Percentiles rank a stretch among this genome's conserved stretches.
These are phyloP conservation scores for Tamandua tetradactyla DNA, from an alignment of 2,797 vertebrate species.

Conservation along the genomic window DNA sequence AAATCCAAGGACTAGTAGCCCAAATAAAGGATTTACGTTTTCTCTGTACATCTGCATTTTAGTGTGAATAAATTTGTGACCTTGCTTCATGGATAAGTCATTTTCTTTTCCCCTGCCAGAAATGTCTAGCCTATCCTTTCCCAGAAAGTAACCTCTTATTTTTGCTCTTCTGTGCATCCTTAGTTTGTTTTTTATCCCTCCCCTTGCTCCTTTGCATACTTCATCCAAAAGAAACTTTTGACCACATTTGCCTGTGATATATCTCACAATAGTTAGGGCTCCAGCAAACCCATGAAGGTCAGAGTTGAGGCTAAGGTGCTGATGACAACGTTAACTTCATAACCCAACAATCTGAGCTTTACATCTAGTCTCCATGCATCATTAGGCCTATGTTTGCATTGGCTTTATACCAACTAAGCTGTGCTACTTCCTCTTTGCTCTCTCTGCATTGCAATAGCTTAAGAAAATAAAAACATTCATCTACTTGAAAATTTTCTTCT, in stretches of 20 bases:
- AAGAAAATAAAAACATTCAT: not conserved
- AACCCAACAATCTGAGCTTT: not conserved
- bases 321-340: not conserved
- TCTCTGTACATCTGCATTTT: not conserved
- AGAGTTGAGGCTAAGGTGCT: not conserved
- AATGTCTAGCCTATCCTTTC: not conserved
- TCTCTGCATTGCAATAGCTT: not conserved
- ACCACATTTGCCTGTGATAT: not conserved
- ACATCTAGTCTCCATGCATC: not conserved
- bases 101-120: not conserved
- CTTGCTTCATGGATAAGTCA: not conserved
- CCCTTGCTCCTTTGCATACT: not conserved
- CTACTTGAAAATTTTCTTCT: not conserved
- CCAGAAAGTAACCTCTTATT: not conserved
- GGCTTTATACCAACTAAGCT: not conserved
- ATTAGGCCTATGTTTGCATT: not conserved
- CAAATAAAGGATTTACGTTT: not conserved
- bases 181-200: not conserved
- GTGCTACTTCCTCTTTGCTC: not conserved
- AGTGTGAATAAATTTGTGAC: not conserved
- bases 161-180: not conserved
- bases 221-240: not conserved
- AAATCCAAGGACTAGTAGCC: not conserved
- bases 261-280: not conserved
- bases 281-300: not conserved